Base-by-base conservation (phyloP, 1,140 invertebrate species). In the Batillaria attramentaria region DNA sequence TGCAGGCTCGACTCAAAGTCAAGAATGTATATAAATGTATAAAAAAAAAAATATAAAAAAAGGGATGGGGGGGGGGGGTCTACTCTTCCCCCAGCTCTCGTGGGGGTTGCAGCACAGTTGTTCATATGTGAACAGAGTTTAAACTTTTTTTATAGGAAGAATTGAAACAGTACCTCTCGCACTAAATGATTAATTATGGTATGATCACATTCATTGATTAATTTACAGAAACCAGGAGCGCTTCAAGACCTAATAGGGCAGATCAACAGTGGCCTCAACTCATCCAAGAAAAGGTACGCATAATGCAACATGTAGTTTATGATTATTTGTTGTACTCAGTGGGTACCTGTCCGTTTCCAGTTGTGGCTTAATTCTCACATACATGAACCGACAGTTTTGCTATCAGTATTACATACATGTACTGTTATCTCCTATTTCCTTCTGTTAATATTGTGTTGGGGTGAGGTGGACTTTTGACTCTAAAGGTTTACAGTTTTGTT, bases 251-350 rank as follows among this genome's bases (percentile, higher is more conserved):
- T 78, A 6, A 57, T 81, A 28, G 57, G 72, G 35, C 35, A 75
- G 69, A 82, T 82, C 39, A 54, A 82, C 70, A 72, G 43, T 43
- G 69, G 74, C 66, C 60, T 82, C 41, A 79, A 79, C 70, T 72
- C 81, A 37, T 68, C 78, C 42, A 80, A 73, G 28, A 76, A 62
- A 24, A 82, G 81, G 81, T 80, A 43, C 62, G 78, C 33, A 24
- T 39, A n/a, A 20, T 46, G 39, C 3, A 10, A 28, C n/a, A 24
- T 0, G 33, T 10, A 28, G 1, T 16, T 10, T 28, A 8, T 24
- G 24, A 62, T 28, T 62, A 54, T 54, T 54, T 3, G n/a, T 54
- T 20, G n/a, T 54, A 54, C 50, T 54, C 50, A 54, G 50, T 54
- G n/a, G 3, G 18, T 54, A n/a, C n/a, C 18, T 54, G 18, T 54